Conservation (phyloP, 2,797 vertebrate genomes). For the Mormyrus proboscirostris region DNA sequence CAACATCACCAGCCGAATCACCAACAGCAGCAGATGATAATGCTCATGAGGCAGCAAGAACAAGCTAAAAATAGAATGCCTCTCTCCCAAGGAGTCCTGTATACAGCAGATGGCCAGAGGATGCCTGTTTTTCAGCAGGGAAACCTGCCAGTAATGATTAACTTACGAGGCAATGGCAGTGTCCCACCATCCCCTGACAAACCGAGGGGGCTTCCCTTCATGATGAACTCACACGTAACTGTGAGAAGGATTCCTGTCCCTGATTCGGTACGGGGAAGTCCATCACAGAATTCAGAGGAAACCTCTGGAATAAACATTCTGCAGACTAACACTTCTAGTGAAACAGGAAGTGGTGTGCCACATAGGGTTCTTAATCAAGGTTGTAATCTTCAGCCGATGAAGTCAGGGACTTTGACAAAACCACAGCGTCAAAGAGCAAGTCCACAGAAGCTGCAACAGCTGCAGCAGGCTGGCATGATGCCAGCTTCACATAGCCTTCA, state of each 20-base stretch:
- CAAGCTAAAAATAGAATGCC: slow-evolving; percentile 84
- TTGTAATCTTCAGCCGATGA: slow-evolving; percentile 80
- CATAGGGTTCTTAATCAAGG: slow-evolving; percentile 75
- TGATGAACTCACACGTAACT: slow-evolving; percentile 74
- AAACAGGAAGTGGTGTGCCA: slow-evolving; percentile 73
- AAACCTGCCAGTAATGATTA: slow-evolving; percentile 88
- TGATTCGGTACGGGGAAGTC: slow-evolving; percentile 75
- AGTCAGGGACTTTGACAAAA: slow-evolving; percentile 75
- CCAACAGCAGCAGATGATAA: slow-evolving; percentile 86
- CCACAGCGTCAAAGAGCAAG: slow-evolving; percentile 67
- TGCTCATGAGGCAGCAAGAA: slow-evolving; percentile 94
- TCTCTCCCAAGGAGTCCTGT: slow-evolving; percentile 74
- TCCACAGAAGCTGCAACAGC: slow-evolving; percentile 39
- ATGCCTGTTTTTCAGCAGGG: slow-evolving; percentile 79
- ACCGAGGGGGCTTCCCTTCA: slow-evolving; percentile 75
- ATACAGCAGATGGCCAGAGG: slow-evolving; percentile 75
- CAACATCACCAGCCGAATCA: slow-evolving; percentile 62
- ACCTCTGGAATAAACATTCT: slow-evolving; percentile 59
- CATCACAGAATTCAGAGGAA: slow-evolving; percentile 75
- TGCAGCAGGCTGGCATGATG: slow-evolving; percentile 60
- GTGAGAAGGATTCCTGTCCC: slow-evolving; percentile 82
- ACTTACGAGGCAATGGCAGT: slow-evolving; percentile 78
- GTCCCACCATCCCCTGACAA: slow-evolving; percentile 92
- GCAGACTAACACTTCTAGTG: slow-evolving; percentile 59
- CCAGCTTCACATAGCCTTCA: slow-evolving; percentile 74